Conservation (phyloP, 2,888 invertebrate species). For the Strigamia maritima region DNA sequence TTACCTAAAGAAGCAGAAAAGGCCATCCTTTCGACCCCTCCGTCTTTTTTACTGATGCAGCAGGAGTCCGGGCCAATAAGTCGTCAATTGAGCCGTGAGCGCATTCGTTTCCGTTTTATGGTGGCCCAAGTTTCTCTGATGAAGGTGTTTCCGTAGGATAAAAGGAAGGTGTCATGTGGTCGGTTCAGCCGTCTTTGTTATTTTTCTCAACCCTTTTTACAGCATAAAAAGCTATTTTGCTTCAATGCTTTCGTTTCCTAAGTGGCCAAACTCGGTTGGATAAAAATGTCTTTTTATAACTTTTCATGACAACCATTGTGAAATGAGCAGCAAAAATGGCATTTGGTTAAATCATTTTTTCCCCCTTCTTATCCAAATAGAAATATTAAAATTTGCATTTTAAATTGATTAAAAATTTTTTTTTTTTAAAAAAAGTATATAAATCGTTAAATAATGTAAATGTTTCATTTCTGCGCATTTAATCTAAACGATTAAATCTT, state of each 20-base stretch:
- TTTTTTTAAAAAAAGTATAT: not conserved
- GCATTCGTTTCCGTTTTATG: constrained; percentile 4
- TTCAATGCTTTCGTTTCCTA: not conserved
- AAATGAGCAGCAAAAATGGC: not conserved
- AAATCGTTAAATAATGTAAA: no score
- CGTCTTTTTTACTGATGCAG: constrained; percentile 17
- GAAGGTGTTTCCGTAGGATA: constrained; percentile 21
- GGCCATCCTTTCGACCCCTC: not conserved
- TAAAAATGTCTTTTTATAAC: constrained; percentile 1
- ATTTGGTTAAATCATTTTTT: not conserved
- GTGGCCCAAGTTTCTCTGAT: constrained; percentile 8
- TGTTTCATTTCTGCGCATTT: no score
- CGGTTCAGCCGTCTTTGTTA: constrained; percentile 29
- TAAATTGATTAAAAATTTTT: no score
- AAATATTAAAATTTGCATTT: not conserved
- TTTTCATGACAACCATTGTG: constrained; percentile 16
- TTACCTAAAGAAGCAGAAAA: constrained; percentile 18
- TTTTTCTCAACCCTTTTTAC: not conserved
- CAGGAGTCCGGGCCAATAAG: constrained; percentile 34
- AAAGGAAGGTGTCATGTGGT: constrained; percentile 26
- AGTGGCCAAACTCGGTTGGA: not conserved
- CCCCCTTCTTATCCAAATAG: not conserved
- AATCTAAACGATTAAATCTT: no score
- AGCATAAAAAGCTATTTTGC: constrained; percentile 8
- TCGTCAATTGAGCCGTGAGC: constrained; percentile 22